These are phyloP conservation scores for Phaethornis superciliosus DNA, from an alignment of 2,113 vertebrate genomes.

Conservation along the genomic window DNA sequence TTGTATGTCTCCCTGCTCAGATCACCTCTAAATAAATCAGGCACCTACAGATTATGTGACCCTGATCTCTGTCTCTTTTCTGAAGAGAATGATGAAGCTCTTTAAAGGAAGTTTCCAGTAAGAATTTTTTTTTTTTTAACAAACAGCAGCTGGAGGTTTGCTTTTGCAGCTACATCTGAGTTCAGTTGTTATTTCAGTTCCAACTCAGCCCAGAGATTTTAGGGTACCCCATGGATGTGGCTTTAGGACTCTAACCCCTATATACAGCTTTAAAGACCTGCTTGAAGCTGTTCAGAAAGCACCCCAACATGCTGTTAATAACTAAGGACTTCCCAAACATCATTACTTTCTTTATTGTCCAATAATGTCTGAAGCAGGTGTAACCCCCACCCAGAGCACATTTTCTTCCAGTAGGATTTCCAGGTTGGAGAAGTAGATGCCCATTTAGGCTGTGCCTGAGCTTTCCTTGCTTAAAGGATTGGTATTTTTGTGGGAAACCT, in stretches of 20 bases:
- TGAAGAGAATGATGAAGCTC: background rate
- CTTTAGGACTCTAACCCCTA: background rate
- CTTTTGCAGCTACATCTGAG: background rate
- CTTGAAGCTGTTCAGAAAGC: background rate
- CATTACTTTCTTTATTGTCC: background rate
- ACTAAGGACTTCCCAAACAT: background rate
- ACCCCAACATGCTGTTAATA: accelerated
- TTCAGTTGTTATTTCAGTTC: background rate
- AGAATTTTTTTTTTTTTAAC: background rate
- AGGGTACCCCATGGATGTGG: background rate
- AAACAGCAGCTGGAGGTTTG: background rate
- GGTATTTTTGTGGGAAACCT: background rate
- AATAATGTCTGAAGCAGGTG: background rate
- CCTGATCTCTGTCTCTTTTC: background rate
- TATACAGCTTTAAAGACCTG: background rate
- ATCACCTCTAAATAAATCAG: background rate
- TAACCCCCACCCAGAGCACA: background rate
- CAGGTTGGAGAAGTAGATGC: background rate
- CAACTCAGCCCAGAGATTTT: background rate
- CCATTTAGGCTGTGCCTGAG: background rate
- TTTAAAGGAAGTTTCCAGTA: background rate
- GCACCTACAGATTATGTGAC: background rate
- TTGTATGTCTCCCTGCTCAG: background rate
- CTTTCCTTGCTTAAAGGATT: accelerated
- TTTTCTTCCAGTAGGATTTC: background rate